phyloP scores from a whole-genome alignment of 37 sponge, comb jelly and placozoan genomes.

The Oscarella lobularis region DNA sequence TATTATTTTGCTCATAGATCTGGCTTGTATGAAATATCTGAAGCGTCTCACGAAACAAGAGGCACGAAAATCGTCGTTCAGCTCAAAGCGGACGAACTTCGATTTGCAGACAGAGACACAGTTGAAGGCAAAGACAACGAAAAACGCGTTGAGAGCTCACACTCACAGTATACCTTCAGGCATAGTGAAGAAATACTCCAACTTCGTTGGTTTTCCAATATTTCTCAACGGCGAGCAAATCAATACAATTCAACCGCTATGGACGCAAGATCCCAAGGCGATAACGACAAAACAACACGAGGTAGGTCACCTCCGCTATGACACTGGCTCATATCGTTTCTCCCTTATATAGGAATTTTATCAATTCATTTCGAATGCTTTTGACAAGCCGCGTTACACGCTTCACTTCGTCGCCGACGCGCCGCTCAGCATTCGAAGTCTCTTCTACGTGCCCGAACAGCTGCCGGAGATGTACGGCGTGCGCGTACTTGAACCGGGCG shows the following conservation, averaged over 20 bases:
- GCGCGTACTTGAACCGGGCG: slow-evolving; percentile 8
- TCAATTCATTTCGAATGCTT: slow-evolving; percentile 17
- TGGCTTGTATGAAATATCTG: too few relatives aligned
- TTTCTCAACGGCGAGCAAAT: slow-evolving; percentile 25
- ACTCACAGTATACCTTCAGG: not conserved
- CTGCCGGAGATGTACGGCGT: slow-evolving; percentile 5
- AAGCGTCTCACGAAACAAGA: slow-evolving; percentile 11
- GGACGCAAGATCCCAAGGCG: slow-evolving; percentile 19
- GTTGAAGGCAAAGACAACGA: slow-evolving; percentile 13
- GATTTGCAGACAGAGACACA: slow-evolving; percentile 15
- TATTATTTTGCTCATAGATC: too few relatives aligned
- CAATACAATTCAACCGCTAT: slow-evolving; percentile 34
- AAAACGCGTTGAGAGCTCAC: too few relatives aligned
- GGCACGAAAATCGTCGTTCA: slow-evolving; percentile 40
- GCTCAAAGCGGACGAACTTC: slow-evolving; percentile 28
- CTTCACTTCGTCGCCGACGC: slow-evolving; percentile 32
- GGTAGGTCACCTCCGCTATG: not conserved
- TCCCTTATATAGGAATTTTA: slow-evolving; percentile 15
- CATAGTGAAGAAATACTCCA: slow-evolving; percentile 38
- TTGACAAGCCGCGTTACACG: slow-evolving; percentile 28
- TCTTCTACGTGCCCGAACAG: slow-evolving; percentile 31
- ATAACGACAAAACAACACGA: slow-evolving; percentile 15
- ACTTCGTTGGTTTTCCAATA: slow-evolving; percentile 44
- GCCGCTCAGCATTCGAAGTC: slow-evolving; percentile 25
- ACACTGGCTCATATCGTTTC: not conserved